These are phyloP conservation scores for Latrodectus geometricus DNA, from an alignment of 1,140 invertebrate species.

Conservation along the genomic window DNA sequence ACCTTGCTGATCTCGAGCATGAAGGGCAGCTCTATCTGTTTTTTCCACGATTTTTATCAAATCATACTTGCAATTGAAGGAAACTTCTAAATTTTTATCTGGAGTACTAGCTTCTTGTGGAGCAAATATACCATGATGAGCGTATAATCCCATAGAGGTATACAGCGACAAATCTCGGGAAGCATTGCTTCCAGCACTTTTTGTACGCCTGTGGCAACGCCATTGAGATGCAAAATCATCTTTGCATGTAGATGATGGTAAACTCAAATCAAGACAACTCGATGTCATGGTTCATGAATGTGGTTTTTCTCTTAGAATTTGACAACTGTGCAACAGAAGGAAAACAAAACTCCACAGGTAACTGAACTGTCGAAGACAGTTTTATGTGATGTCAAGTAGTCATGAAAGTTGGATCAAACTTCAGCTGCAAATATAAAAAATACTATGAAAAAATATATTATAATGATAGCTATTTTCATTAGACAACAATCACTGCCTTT, in stretches of 20 bases:
- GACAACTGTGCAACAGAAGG: not conserved
- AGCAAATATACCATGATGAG: constrained; percentile 61
- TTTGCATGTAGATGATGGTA: constrained; percentile 43
- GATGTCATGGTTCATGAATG: constrained; percentile 54
- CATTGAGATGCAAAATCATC: constrained; percentile 57
- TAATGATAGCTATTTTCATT: too few relatives aligned
- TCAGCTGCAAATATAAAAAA: not conserved
- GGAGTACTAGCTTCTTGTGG: constrained; percentile 27
- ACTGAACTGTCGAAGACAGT: constrained; percentile 6
- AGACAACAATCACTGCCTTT: too few relatives aligned
- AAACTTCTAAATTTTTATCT: constrained; percentile 59
- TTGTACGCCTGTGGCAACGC: constrained; percentile 61
- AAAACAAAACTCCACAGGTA: not conserved
- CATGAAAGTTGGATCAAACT: not conserved
- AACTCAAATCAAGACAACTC: constrained; percentile 61
- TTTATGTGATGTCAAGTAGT: constrained; percentile 17
- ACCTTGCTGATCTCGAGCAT: constrained; percentile 74
- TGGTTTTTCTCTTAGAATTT: constrained; percentile 5
- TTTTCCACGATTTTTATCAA: constrained; percentile 58
- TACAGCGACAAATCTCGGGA: constrained; percentile 63
- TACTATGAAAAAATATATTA: not conserved
- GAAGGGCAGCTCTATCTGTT: constrained; percentile 48
- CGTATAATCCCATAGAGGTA: constrained; percentile 64
- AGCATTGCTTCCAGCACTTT: constrained; percentile 63
- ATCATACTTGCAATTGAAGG: constrained; percentile 63